Base-by-base conservation (phyloP, 1,140 invertebrate genomes). In the Akabosia matsudoensis region DNA sequence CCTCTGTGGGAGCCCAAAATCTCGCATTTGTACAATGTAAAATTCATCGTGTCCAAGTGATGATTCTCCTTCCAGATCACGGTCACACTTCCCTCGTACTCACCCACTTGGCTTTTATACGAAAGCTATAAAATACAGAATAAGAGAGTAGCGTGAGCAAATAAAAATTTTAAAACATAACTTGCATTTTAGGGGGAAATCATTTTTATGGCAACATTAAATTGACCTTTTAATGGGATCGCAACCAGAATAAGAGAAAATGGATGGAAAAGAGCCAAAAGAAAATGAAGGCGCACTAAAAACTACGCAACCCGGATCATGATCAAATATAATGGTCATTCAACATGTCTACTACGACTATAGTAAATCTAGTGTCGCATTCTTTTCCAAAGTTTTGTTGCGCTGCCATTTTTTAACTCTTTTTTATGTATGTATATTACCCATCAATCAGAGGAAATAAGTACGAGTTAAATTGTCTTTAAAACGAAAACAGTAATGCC, bases 1-100 rank as follows among this genome's bases (percentile, higher is more conserved):
- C 95, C 92, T 56, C 93, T 88, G 84, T 97, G 94, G 2, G 94
- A 94, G 16, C 95, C 96, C 74, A 98, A 86, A 73, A 96, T 92
- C 84, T 94, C 92, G 87, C 96, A 98, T 86, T 97, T 97, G 84
- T 97, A 98, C 33, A 98, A 85, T 26, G 92, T 93, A 64, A 98
- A 92, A 82, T 89, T 92, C 22, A 93, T 93, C 7, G 92, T 93
- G 83, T 96, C 95, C 54, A 97, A 91, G 82, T 95, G 93, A 84
- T 96, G 94, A 84, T 95, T 93, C 34, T 92, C 88, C 85, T 97
- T 97, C 94, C 94, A 97, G 26, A 95, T 91, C 33, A 97, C 91
- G 77, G 92, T 93, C 34, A 97, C 92, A 82, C 90, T 92, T 0
- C 93, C 94, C 84, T 93, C 90, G 82, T 95, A 93, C 85, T 96